phyloP scores from a whole-genome alignment of 1,140 invertebrate species.

The Drosophila triauraria region DNA sequence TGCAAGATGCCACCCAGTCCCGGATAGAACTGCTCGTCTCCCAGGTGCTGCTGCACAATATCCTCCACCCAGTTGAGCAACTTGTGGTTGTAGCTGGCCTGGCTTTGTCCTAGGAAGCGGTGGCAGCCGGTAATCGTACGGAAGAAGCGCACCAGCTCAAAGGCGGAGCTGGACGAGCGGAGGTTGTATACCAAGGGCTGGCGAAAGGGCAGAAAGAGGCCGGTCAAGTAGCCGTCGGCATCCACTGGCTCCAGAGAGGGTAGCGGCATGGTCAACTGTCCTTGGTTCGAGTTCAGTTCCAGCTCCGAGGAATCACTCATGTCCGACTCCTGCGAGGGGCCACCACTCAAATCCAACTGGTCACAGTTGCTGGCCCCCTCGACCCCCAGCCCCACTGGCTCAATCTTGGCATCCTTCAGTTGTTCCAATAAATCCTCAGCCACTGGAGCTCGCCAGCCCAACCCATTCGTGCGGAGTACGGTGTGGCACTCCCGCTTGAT shows the following conservation, averaged over 20 bases:
- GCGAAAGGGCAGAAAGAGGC: conserved; percentile 75
- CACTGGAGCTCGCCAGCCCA: conserved; percentile 62
- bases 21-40: conserved; percentile 77
- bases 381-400: conserved; percentile 24
- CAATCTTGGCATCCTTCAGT: conserved; percentile 28
- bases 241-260: conserved; percentile 70
- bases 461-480: conserved; percentile 75
- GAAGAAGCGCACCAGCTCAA: conserved; percentile 67
- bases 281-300: neutral
- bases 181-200: conserved; percentile 66
- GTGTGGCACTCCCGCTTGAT: conserved; percentile 64
- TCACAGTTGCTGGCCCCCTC: conserved; percentile 56
- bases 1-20: conserved; percentile 72
- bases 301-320: conserved; percentile 14
- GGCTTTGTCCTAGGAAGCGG: conserved; percentile 49
- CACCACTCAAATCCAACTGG: conserved; percentile 43
- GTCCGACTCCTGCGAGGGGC: neutral
- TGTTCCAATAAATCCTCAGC: conserved; percentile 36
- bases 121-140: conserved; percentile 63
- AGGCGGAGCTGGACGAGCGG: conserved; percentile 49
- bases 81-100: conserved; percentile 52
- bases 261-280: conserved; percentile 61
- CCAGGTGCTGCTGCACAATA: conserved; percentile 60
- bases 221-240: conserved; percentile 52
- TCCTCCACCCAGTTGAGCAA: conserved; percentile 71